Evolutionary conservation across 2,888 invertebrate genomes (phyloP).

Genomic region (Eupithecia centaureata): DNA sequence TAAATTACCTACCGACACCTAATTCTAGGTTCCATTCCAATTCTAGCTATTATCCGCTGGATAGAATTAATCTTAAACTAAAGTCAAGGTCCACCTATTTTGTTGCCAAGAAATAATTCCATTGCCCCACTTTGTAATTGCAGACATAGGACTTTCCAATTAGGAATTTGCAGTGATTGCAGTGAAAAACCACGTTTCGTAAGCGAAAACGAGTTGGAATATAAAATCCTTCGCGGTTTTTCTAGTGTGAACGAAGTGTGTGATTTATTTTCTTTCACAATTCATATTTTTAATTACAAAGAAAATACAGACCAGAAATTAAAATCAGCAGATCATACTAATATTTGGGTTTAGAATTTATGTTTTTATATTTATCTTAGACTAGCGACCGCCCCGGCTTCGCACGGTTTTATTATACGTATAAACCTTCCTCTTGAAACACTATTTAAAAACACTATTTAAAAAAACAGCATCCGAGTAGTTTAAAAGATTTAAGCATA

Average conservation of each 20-base stretch:
- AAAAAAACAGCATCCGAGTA: too few relatives aligned
- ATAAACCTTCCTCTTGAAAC: too few relatives aligned
- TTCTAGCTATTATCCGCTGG: not conserved
- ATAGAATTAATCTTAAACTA: not conserved
- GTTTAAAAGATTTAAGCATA: too few relatives aligned
- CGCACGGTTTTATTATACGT: too few relatives aligned
- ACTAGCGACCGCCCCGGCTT: too few relatives aligned
- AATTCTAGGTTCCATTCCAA: not conserved
- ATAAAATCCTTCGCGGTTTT: not conserved
- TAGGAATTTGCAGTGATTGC: slow-evolving; percentile 11
- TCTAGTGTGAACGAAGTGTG: not conserved
- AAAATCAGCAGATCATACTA: too few relatives aligned
- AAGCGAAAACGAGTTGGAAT: not conserved
- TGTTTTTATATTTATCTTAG: too few relatives aligned
- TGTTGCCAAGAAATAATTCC: slow-evolving; percentile 31
- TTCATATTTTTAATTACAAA: not conserved
- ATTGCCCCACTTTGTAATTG: slow-evolving; percentile 20
- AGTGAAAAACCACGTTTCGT: not conserved
- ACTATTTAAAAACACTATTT: too few relatives aligned
- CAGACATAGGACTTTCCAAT: slow-evolving; percentile 28
- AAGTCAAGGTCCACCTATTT: slow-evolving; percentile 5
- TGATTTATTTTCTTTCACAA: too few relatives aligned
- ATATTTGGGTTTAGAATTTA: too few relatives aligned
- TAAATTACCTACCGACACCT: too few relatives aligned
- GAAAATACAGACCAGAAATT: too few relatives aligned